Conservation (phyloP, 2,113 vertebrate genomes). For the Calonectris borealis region DNA sequence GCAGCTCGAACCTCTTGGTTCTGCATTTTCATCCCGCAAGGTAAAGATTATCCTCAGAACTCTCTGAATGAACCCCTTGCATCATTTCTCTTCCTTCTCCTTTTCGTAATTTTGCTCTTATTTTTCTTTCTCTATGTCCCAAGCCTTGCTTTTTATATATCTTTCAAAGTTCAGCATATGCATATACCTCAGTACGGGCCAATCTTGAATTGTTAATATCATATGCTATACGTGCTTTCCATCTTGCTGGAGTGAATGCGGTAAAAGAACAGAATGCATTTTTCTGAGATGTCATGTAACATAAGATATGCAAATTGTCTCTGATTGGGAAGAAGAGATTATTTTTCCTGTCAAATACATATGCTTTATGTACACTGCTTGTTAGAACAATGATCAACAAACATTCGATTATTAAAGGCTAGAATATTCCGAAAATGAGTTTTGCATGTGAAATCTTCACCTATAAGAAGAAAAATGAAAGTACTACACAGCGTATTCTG, state of each 20-base stretch:
- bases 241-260: neutral
- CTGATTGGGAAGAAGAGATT: slow-evolving; percentile 44
- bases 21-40: neutral
- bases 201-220: neutral
- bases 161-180: neutral
- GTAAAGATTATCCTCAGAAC: neutral
- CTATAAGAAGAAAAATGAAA: neutral
- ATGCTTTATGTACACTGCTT: slow-evolving; percentile 47
- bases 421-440: neutral
- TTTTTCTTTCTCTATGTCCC: neutral
- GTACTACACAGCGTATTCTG: neutral
- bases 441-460: neutral
- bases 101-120: neutral
- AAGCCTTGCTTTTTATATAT: neutral
- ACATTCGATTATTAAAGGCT: slow-evolving; percentile 5
- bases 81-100: neutral
- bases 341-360: slow-evolving; percentile 55
- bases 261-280: slow-evolving; percentile 24
- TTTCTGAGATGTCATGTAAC: slow-evolving; percentile 26
- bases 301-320: slow-evolving; percentile 51
- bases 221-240: neutral
- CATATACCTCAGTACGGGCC: neutral
- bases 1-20: neutral
- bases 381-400: slow-evolving; percentile 53
- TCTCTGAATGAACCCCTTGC: neutral